A percentile compares a stretch with the other conserved stretches of the same genome.
Evolutionary conservation across 1,140 invertebrate species (phyloP).

Genomic region (Drosophila paulistorum): DNA sequence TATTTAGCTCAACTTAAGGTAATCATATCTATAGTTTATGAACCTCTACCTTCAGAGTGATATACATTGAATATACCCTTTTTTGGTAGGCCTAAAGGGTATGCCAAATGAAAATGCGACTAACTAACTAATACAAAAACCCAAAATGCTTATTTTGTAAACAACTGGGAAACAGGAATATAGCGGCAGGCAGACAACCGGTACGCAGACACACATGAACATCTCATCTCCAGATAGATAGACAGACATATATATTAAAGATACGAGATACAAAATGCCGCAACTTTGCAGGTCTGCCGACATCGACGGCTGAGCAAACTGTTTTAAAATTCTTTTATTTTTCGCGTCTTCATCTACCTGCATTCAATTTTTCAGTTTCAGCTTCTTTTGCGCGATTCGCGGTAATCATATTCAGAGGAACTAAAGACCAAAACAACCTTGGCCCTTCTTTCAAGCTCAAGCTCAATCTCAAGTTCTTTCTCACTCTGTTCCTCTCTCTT

Average conservation of each 20-base stretch:
- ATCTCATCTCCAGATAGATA: background rate
- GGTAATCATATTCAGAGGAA: conserved; percentile 11
- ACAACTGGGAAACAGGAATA: conserved; percentile 11
- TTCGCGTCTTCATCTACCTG: background rate
- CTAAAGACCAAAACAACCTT: conserved; percentile 9
- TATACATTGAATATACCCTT: background rate
- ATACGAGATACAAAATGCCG: conserved; percentile 12
- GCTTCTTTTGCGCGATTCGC: background rate
- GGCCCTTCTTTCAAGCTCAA: conserved; percentile 3
- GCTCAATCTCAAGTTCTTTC: background rate
- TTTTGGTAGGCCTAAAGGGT: background rate
- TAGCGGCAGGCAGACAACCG: background rate
- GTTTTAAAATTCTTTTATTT: conserved; percentile 11
- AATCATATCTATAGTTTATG: no score
- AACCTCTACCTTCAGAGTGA: no score
- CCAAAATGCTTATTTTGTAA: conserved; percentile 7
- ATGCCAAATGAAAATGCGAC: background rate
- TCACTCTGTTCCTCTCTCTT: background rate
- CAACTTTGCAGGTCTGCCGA: conserved; percentile 6
- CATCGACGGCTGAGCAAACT: background rate
- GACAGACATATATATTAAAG: background rate
- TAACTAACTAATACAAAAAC: background rate
- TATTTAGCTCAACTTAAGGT: no score
- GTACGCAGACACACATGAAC: background rate
- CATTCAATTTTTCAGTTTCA: background rate